Percentiles rank a stretch among this genome's conserved stretches.
These are phyloP conservation scores for Prunella fulvescens DNA, from an alignment of 2,113 vertebrate genomes.

Conservation along the genomic window DNA sequence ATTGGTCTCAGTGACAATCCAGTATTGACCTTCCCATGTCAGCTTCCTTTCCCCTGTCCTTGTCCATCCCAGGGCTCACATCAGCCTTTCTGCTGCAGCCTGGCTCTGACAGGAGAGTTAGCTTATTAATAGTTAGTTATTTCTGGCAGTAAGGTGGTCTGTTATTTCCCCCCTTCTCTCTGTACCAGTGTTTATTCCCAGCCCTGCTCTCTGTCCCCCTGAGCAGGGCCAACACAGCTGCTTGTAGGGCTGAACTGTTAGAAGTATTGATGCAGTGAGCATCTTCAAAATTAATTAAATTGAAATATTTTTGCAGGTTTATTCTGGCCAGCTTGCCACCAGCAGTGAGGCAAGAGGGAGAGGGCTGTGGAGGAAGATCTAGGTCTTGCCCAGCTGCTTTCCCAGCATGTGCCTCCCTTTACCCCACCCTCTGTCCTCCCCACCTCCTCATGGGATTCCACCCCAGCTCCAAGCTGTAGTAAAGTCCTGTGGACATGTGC, in stretches of 20 bases:
- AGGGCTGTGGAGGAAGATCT: neutral
- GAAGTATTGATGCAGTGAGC: neutral
- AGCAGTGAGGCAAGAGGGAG: rapidly evolving
- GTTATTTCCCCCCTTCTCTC: neutral
- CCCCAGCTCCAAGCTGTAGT: neutral
- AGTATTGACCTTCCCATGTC: neutral
- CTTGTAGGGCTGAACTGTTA: neutral
- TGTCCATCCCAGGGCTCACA: neutral
- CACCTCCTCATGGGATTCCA: neutral
- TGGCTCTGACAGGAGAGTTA: neutral
- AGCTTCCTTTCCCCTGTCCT: neutral
- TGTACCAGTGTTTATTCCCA: neutral
- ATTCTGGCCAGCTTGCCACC: neutral
- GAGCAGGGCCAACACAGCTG: rapidly evolving
- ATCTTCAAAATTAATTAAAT: neutral
- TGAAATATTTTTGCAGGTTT: neutral
- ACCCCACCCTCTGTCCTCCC: neutral
- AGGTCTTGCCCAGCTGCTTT: neutral
- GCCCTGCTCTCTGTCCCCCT: rapidly evolving
- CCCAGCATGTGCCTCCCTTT: neutral
- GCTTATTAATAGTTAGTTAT: too few relatives aligned
- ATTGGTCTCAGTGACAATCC: neutral
- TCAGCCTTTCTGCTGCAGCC: neutral
- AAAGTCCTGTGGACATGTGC: neutral
- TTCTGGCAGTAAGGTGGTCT: neutral